Evolutionary conservation across 2,888 invertebrate species (phyloP).

Genomic region (Mythimna pallens): DNA sequence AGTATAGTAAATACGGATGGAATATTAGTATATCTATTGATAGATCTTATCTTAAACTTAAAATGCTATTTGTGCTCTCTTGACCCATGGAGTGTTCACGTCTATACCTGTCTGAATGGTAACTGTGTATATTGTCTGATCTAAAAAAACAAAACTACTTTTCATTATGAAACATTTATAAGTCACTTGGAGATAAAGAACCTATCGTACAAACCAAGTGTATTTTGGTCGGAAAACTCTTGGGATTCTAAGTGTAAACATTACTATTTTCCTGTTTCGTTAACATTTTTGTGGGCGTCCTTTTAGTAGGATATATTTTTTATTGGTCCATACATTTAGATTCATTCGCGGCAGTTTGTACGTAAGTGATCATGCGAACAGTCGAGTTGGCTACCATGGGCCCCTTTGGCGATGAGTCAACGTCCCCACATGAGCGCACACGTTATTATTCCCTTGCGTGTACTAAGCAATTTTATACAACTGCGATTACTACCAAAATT

Average conservation of each 20-base stretch:
- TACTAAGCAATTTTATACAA: conserved; percentile 70
- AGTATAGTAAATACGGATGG: conserved; percentile 70
- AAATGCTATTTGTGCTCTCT: neutral
- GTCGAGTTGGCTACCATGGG: conserved; percentile 53
- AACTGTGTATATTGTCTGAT: neutral
- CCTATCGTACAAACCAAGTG: neutral
- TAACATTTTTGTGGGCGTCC: conserved; percentile 25
- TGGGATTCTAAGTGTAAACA: neutral
- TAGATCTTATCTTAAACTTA: neutral
- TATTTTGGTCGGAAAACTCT: conserved; percentile 25
- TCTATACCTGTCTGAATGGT: neutral
- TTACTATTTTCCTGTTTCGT: conserved; percentile 17
- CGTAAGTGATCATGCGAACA: conserved; percentile 54
- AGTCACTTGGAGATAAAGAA: neutral
- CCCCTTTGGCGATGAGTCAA: conserved; percentile 68
- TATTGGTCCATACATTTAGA: conserved; percentile 48
- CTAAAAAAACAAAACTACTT: neutral
- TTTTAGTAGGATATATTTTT: conserved; percentile 36
- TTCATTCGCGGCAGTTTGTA: conserved; percentile 56
- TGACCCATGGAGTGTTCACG: conserved; percentile 12
- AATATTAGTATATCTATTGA: conserved; percentile 65
- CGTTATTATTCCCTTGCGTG: conserved; percentile 73
- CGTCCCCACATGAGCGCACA: conserved; percentile 63
- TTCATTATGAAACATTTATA: neutral
- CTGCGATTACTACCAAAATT: conserved; percentile 35